Conservation (phyloP, 2,797 vertebrate genomes). For the Coregonus sp. region DNA sequence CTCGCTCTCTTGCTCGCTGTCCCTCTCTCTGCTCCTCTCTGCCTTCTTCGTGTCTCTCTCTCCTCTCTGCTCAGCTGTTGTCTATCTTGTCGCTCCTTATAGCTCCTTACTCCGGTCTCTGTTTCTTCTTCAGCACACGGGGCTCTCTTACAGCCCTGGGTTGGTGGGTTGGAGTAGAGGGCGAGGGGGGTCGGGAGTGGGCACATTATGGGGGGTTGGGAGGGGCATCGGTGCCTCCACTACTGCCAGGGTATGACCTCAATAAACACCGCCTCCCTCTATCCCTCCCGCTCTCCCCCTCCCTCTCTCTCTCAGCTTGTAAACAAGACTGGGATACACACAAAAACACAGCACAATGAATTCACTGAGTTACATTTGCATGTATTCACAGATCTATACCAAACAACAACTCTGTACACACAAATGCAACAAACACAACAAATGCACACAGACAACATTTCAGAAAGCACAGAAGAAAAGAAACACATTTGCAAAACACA, state of each 20-base stretch:
- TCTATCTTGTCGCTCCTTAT: too few species aligned
- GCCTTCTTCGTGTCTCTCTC: too few species aligned
- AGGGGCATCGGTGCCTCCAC: conserved; percentile 62
- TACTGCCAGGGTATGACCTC: conserved; percentile 79
- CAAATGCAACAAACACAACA: neutral
- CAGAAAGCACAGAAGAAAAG: conserved; percentile 11
- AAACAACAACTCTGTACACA: neutral
- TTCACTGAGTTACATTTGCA: conserved; percentile 34
- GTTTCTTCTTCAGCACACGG: too few species aligned
- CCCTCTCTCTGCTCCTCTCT: too few species aligned
- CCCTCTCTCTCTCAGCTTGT: conserved; percentile 53
- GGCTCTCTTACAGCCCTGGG: conserved; percentile 58
- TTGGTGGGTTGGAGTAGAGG: conserved; percentile 34
- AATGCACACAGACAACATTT: neutral
- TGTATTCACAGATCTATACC: neutral
- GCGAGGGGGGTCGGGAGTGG: neutral
- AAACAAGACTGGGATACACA: conserved; percentile 69
- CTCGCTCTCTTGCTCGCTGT: too few species aligned
- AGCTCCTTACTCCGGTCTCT: too few species aligned
- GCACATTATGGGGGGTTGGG: conserved; percentile 9
- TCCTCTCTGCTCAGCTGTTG: too few species aligned
- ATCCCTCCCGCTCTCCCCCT: conserved; percentile 30
- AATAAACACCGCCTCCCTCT: conserved; percentile 68
- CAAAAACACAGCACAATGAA: conserved; percentile 57
- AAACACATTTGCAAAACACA: conserved; percentile 21